Base-by-base conservation (phyloP, 2,797 vertebrate genomes). In the Galaxias olidus region DNA sequence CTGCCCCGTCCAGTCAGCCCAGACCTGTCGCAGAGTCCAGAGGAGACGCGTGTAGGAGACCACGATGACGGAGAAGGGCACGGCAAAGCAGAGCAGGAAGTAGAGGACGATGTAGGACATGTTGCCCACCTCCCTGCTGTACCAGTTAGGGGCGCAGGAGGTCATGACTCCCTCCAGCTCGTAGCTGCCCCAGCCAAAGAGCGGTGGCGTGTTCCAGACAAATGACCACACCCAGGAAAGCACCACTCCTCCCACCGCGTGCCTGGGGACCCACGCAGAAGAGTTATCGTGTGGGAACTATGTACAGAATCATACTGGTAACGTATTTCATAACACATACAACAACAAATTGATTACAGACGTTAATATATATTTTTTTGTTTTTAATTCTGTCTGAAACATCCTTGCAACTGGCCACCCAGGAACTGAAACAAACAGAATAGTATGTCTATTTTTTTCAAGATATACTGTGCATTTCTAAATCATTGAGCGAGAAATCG, bases 211-310 rank as follows among this genome's bases (percentile, higher is more conserved):
- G 80, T 91, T 93, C 92, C 92, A 93, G 56, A 93, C 65, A 15
- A 94, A 91, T 0, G 92, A 93, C 93, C 93, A 94, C 30, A 89
- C 59, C 93, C 93, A 93, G 71, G 89, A 87, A 15, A 89, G 63
- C 4, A 83, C 79, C 47, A 92, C 86, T 4, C 90, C 92, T 7
- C 80, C 81, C 1, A 91, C 78, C 0, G 91, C 93, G 46, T 93
- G 90, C 63, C 86, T 89, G 67, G 54, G 30, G 30, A 30, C 30
- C n/a, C n/a, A 30, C 30, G 30, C 30, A 30, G 30, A 30, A 30
- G 2, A 30, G 30, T 3, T 2, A 30, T 6, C 2, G 30, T 30
- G 30, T 30, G 30, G 30, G 6, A 30, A 30, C 30, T 30, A 30
- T 30, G 30, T 6, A 30, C 30, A 30, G 30, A 30, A 6, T 30